Evolutionary conservation across 2,797 vertebrate species (phyloP).

Genomic region (Buceros bicornis): DNA sequence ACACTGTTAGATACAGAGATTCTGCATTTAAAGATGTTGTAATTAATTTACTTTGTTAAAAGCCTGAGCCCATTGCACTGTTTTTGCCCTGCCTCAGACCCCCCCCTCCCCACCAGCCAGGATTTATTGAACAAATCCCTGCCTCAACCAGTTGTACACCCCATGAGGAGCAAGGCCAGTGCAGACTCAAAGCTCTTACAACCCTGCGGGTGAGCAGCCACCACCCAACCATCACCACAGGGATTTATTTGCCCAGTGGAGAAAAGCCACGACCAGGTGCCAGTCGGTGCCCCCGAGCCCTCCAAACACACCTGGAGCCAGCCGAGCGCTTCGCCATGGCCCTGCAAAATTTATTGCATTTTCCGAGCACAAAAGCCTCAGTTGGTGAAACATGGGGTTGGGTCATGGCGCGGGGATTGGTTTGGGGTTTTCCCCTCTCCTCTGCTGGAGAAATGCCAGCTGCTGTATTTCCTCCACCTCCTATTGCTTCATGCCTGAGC

Average conservation of each 20-base stretch:
- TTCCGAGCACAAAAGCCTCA: neutral
- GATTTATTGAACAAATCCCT: neutral
- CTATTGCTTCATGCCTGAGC: conserved; percentile 50
- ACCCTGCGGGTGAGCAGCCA: neutral
- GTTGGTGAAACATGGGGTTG: accelerated
- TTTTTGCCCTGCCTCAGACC: too few relatives aligned
- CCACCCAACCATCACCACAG: accelerated
- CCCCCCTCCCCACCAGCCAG: accelerated
- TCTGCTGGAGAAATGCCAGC: neutral
- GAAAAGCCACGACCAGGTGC: neutral
- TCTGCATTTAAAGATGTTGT: neutral
- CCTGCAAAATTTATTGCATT: accelerated
- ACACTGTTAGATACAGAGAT: accelerated
- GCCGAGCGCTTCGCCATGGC: accelerated
- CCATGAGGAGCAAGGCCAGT: accelerated
- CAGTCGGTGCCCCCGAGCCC: accelerated
- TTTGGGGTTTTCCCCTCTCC: neutral
- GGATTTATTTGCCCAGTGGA: neutral
- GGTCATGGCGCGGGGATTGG: too few relatives aligned
- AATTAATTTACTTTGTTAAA: neutral
- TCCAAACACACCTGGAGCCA: neutral
- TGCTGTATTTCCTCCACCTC: neutral
- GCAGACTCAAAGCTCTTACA: neutral
- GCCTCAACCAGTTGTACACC: accelerated
- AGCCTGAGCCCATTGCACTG: neutral